Percentiles rank a stretch among this genome's conserved stretches.
Conservation (phyloP, 2,888 invertebrate genomes). For the Acanthosepion lycidas region DNA sequence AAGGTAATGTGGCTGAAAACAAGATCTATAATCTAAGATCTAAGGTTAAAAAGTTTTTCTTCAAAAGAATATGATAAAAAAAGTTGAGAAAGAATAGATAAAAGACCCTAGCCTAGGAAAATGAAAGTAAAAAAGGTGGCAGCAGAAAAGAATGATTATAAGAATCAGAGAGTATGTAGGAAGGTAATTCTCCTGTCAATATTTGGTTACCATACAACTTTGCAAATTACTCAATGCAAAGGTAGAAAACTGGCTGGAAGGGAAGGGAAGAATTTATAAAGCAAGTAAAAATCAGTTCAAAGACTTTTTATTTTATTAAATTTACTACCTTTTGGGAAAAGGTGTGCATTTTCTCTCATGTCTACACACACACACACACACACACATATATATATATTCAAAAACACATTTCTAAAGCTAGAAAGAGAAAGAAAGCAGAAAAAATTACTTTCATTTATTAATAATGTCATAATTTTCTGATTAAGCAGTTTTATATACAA, state of each 20-base stretch:
- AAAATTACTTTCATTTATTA: no score
- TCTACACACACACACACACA: no score
- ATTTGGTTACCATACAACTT: not conserved
- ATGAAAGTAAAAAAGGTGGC: not conserved
- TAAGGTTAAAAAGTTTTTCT: not conserved
- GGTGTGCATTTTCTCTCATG: no score
- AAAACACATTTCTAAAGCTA: no score
- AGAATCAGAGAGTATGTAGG: not conserved
- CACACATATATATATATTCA: no score
- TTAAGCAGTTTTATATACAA: no score
- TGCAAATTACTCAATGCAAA: not conserved
- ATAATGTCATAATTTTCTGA: no score
- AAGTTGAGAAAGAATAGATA: not conserved
- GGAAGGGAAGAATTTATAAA: not conserved
- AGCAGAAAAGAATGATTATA: not conserved
- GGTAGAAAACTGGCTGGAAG: not conserved
- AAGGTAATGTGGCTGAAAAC: not conserved
- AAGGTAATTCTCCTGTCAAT: not conserved
- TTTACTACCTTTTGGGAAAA: no score
- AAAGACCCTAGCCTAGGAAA: not conserved
- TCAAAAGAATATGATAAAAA: not conserved
- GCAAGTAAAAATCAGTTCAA: not conserved
- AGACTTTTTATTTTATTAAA: no score
- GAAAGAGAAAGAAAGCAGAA: no score
- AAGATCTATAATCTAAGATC: not conserved